Evolutionary conservation across 2,797 vertebrate genomes (phyloP), one percentile per base, ranked within the genome.

Genomic region (Brachyalestes nurse): DNA sequence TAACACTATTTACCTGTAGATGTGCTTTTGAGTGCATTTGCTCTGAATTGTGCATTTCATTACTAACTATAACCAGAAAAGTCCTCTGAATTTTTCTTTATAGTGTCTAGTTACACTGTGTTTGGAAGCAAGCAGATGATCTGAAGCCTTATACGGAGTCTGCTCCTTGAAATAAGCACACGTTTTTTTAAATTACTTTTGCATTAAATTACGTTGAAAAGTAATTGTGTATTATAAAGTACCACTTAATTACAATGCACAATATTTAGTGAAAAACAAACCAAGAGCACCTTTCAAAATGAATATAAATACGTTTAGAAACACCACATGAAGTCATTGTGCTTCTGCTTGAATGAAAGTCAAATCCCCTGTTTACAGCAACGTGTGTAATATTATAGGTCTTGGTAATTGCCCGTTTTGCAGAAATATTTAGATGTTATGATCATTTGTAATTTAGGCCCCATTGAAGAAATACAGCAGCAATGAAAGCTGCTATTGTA

Each of bases 391-490:
- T 82, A 80, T 78, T 80, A 91, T 89, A 90, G 81, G 83, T 86
- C 88, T 84, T 77, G 72, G 87, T 88, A 86, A 90, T 89, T 86
- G 82, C 81, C 67, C 82, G 87, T 88, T 90, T 85, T 89, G 89
- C 81, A 86, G 89, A 91, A 91, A 87, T 82, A 72, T 88, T 89
- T 86, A 87, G 80, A 86, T 87, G 84, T 85, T 88, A 87, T 93
- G 87, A 91, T 89, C 86, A 82, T 80, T 86, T 86, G 87, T 90
- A 92, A 93, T 90, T 87, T 88, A 91, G 87, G 86, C 85, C 86
- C 87, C 89, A 87, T 90, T 89, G 70, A 92, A 89, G 85, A 81
- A 77, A 84, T 84, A 86, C 82, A 77, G 70, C 71, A 82, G 86
- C 85, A 80, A 81, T 85, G 83, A 91, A 83, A 82, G 82, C 45